Base-by-base conservation (phyloP, 2,113 vertebrate genomes). In the Saccopteryx leptura region DNA sequence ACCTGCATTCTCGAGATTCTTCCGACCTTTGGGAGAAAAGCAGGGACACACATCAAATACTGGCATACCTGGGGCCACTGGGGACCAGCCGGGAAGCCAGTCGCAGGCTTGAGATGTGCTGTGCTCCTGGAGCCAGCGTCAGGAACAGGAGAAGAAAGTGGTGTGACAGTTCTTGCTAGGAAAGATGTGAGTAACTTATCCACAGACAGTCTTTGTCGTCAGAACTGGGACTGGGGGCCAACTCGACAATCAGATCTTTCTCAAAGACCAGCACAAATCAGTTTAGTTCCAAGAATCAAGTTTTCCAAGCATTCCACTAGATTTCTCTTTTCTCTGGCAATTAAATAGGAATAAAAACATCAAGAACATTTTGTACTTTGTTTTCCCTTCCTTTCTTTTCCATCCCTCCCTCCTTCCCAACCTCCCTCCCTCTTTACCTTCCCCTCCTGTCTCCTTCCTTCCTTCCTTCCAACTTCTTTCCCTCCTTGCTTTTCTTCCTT, bases 241-340 rank as follows among this genome's bases (percentile, higher is more conserved):
- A 80, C 50, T 71, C 31, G 74, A 94, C 75, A 91, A 21, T 28
- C 46, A 91, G 68, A 46, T 84, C 33, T 88, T 93, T 88, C 58
- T 83, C 83, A 94, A 93, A 88, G 72, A 79, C 18, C 74, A 89
- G 48, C 82, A 33, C 81, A 83, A 86, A 88, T 95, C 63, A 86
- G 65, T 90, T 93, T 80, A 87, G 90, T 90, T 95, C 65, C 48
- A 83, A 69, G 33, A 71, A 63, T 65, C 18, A 86, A 56, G 60
- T 88, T 91, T 96, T 87, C 90, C 94, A 92, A 94, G 88, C 56
- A 56, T 56, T 94, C 82, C 54, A 61, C 83, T 88, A 89, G 31
- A 66, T 86, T 75, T 80, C 56, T 75, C 74, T 90, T 74, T 85
- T 89, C 52, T 71, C 52, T 66, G 23, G 8, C n/a, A 60, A 91